Percentiles rank a stretch among this genome's conserved stretches.
These are phyloP conservation scores for Lycaena phlaeas DNA, from an alignment of 2,888 invertebrate species.

Conservation along the genomic window DNA sequence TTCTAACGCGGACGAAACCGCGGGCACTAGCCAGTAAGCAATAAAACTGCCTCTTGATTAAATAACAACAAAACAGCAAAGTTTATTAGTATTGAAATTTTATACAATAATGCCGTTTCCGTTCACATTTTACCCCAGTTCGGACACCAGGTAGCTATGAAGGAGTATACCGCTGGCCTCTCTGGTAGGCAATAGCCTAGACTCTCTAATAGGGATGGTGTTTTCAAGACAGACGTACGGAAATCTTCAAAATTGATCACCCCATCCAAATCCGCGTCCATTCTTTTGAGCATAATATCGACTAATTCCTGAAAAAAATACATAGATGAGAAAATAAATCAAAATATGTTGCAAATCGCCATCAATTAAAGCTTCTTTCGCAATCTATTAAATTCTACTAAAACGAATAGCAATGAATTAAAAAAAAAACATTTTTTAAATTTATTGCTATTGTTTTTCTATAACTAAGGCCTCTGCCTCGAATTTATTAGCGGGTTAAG, in stretches of 20 bases:
- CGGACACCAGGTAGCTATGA: conserved; percentile 59
- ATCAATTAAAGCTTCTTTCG: too few species aligned
- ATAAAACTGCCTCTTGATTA: neutral
- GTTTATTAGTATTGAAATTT: neutral
- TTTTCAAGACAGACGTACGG: conserved; percentile 71
- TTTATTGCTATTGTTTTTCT: too few species aligned
- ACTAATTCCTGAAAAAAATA: conserved; percentile 75
- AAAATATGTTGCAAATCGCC: too few species aligned
- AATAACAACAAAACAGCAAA: neutral
- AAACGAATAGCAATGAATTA: too few species aligned
- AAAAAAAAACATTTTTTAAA: too few species aligned
- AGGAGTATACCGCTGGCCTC: conserved; percentile 56
- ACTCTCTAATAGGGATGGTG: conserved; percentile 79
- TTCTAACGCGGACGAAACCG: too few species aligned
- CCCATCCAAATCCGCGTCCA: conserved; percentile 84
- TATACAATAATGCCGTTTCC: too few species aligned
- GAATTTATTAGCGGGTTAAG: too few species aligned
- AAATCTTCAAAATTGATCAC: conserved; percentile 80
- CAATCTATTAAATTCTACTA: too few species aligned
- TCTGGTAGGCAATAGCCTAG: conserved; percentile 83
- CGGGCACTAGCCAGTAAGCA: too few species aligned
- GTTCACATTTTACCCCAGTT: conserved; percentile 50
- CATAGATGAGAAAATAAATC: too few species aligned
- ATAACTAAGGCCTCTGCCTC: too few species aligned
- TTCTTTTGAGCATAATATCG: conserved; percentile 79